These are phyloP conservation scores for Xenopus petersii DNA, from an alignment of 2,797 vertebrate species.

Conservation along the genomic window DNA sequence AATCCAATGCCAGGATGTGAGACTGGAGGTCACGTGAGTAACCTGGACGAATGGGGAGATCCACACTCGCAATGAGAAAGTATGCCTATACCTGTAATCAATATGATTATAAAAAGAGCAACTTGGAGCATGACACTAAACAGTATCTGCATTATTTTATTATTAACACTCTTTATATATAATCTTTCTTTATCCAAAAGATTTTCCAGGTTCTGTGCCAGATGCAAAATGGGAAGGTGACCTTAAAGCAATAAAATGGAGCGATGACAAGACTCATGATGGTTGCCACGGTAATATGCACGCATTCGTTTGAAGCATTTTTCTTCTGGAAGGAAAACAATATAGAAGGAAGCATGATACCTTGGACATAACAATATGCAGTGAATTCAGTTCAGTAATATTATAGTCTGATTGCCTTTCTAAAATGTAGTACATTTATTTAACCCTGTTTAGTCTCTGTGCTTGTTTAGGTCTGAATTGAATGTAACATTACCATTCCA, in stretches of 20 bases:
- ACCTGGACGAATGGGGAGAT: too few species aligned
- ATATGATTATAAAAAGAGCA: too few species aligned
- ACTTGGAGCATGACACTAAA: too few species aligned
- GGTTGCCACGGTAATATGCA: constrained; percentile 62
- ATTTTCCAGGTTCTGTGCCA: constrained; percentile 65
- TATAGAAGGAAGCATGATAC: constrained; percentile 34
- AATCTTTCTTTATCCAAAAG: constrained; percentile 46
- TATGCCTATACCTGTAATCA: too few species aligned
- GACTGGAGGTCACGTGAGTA: too few species aligned
- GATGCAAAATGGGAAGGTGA: constrained; percentile 60
- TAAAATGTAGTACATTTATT: not conserved
- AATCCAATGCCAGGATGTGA: too few species aligned
- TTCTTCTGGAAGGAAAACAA: constrained; percentile 26
- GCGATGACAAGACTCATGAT: constrained; percentile 55
- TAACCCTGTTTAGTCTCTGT: not conserved
- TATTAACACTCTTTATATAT: not conserved
- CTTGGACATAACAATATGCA: constrained; percentile 14
- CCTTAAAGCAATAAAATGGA: constrained; percentile 64
- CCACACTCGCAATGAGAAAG: too few species aligned
- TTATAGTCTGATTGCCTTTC: not conserved
- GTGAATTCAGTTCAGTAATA: not conserved
- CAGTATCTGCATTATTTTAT: not conserved
- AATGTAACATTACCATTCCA: not conserved
- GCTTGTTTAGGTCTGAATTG: not conserved
- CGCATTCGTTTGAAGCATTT: constrained; percentile 21